Evolutionary conservation across 2,797 vertebrate species (phyloP).

Genomic region (Sebastes cheni): DNA sequence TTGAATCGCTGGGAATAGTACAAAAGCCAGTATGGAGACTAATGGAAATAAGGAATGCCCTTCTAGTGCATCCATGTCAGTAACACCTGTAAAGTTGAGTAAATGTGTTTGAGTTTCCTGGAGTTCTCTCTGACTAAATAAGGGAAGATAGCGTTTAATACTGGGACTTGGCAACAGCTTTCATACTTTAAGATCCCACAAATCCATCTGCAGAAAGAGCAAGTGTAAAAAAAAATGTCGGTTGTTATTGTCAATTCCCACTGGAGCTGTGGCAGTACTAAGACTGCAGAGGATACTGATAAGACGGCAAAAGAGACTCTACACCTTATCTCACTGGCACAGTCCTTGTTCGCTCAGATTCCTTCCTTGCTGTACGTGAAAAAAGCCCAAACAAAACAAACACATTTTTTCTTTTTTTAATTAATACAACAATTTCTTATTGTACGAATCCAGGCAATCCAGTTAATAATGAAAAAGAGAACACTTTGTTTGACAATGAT

Average conservation of each 20-base stretch:
- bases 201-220: conserved; percentile 72
- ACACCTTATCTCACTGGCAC: conserved; percentile 80
- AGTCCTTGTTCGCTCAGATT: conserved; percentile 79
- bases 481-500: conserved; percentile 52
- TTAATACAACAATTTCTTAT: conserved; percentile 63
- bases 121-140: conserved; percentile 70
- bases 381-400: conserved; percentile 57
- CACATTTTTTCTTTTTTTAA: conserved; percentile 62
- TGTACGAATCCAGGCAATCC: conserved; percentile 59
- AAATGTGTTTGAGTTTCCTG: conserved; percentile 60
- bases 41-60: conserved; percentile 37
- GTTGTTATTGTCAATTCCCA: conserved; percentile 77
- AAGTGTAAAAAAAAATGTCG: conserved; percentile 48
- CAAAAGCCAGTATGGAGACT: conserved; percentile 16
- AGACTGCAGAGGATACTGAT: conserved; percentile 79
- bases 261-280: conserved; percentile 71
- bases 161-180: conserved; percentile 62
- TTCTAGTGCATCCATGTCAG: conserved; percentile 40
- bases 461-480: conserved; percentile 51
- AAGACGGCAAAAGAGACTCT: conserved; percentile 77
- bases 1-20: neutral
- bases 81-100: conserved; percentile 64
- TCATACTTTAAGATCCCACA: conserved; percentile 69
- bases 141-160: conserved; percentile 71
- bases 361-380: conserved; percentile 52